Evolutionary conservation across 1,140 invertebrate species (phyloP).

Genomic region (Zaprionus camerounensis): DNA sequence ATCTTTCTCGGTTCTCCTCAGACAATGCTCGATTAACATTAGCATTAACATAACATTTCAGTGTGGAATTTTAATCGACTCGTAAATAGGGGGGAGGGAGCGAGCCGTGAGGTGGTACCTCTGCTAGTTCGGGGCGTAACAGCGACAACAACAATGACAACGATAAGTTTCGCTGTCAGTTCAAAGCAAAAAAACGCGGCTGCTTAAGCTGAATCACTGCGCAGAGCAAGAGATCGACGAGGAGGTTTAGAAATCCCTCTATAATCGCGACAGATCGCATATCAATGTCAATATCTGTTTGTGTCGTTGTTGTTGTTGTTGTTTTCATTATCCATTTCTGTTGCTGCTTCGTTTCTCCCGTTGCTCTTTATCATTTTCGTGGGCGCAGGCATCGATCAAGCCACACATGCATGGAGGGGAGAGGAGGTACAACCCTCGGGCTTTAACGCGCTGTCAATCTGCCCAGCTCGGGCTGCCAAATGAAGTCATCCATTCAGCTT

Average conservation of each 20-base stretch:
- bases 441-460: constrained; percentile 12
- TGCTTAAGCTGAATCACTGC: constrained; percentile 32
- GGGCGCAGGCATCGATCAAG: constrained; percentile 76
- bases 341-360: constrained; percentile 5
- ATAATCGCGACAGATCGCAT: constrained; percentile 34
- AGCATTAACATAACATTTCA: constrained; percentile 57
- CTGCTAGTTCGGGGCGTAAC: constrained; percentile 53
- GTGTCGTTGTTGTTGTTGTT: constrained; percentile 40
- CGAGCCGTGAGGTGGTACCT: neutral
- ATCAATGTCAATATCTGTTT: constrained; percentile 61
- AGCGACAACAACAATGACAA: constrained; percentile 22
- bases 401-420: constrained; percentile 37
- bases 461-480: constrained; percentile 31
- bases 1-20: constrained; percentile 66
- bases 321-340: constrained; percentile 1
- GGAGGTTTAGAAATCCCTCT: neutral
- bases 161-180: constrained; percentile 58
- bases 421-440: neutral
- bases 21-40: constrained; percentile 81
- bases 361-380: constrained; percentile 42
- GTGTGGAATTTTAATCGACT: constrained; percentile 79
- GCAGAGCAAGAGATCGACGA: neutral
- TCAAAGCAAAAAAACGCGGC: constrained; percentile 37
- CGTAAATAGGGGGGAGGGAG: constrained; percentile 20
- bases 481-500: constrained; percentile 60